Evolutionary conservation across 2,888 invertebrate genomes (phyloP).

Genomic region (Agonum fuliginosum): DNA sequence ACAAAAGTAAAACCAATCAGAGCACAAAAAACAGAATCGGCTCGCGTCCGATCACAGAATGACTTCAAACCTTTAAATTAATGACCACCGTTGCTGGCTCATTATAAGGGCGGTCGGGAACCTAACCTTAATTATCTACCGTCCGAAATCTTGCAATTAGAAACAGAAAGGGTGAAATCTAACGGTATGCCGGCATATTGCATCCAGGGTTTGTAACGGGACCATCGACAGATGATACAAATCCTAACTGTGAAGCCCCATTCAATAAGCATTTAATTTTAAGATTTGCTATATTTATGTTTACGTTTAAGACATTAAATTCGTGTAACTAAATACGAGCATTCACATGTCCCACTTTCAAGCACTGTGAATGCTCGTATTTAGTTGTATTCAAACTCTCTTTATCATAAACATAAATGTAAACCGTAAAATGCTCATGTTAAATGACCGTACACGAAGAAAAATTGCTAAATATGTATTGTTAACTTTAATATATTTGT

Average conservation of each 20-base stretch:
- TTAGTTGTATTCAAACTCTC: no score
- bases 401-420: no score
- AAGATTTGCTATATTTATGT: no score
- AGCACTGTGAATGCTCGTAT: no score
- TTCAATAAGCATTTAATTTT: no score
- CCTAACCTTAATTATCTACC: slow-evolving; percentile 38
- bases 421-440: no score
- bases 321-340: no score
- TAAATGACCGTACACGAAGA: no score
- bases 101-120: slow-evolving; percentile 9
- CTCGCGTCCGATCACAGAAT: slow-evolving; percentile 26
- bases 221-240: slow-evolving; percentile 7
- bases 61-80: slow-evolving; percentile 47
- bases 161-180: slow-evolving; percentile 42
- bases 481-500: no score
- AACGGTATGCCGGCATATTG: slow-evolving; percentile 45
- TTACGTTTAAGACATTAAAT: no score
- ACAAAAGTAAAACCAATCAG: slow-evolving; percentile 27
- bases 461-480: no score
- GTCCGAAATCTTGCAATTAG: slow-evolving; percentile 23
- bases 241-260: slow-evolving; percentile 45
- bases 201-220: slow-evolving; percentile 33
- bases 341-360: no score
- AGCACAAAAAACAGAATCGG: slow-evolving; percentile 35
- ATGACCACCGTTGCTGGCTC: slow-evolving; percentile 33